These are phyloP conservation scores for Trididemnum miniatum DNA, from an alignment of 23 tunicate genomes.

Conservation along the genomic window DNA sequence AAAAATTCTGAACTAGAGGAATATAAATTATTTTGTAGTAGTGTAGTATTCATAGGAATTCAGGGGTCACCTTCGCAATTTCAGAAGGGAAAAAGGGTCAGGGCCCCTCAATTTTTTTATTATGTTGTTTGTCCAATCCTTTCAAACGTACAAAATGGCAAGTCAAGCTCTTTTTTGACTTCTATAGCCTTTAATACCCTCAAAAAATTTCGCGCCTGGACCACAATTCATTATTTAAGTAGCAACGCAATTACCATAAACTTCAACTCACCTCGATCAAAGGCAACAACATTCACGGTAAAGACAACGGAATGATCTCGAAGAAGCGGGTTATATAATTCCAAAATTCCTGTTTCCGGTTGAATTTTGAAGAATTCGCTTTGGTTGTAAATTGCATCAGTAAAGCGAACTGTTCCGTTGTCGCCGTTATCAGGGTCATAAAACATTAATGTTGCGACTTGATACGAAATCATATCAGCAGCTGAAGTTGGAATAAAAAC, in stretches of 20 bases:
- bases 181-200: neutral
- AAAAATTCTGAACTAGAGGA: too few relatives aligned
- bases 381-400: neutral
- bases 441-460: constrained; percentile 41
- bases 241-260: neutral
- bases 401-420: constrained; percentile 55
- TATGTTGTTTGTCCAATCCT: too few relatives aligned
- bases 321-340: neutral
- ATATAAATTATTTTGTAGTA: too few relatives aligned
- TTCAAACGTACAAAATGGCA: too few relatives aligned
- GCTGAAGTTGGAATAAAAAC: constrained; percentile 22
- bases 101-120: too few relatives aligned
- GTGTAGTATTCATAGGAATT: too few relatives aligned
- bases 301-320: neutral
- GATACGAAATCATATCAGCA: constrained; percentile 26
- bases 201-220: too few relatives aligned
- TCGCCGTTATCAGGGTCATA: constrained; percentile 51
- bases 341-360: constrained; percentile 30
- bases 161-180: too few relatives aligned
- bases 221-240: too few relatives aligned
- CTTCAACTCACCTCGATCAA: constrained; percentile 36
- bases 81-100: too few relatives aligned
- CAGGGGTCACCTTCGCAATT: too few relatives aligned
- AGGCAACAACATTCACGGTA: constrained; percentile 19
- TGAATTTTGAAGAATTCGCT: constrained; percentile 11